Base-by-base conservation (phyloP, 2,888 invertebrate genomes). In the Operophtera brumata region DNA sequence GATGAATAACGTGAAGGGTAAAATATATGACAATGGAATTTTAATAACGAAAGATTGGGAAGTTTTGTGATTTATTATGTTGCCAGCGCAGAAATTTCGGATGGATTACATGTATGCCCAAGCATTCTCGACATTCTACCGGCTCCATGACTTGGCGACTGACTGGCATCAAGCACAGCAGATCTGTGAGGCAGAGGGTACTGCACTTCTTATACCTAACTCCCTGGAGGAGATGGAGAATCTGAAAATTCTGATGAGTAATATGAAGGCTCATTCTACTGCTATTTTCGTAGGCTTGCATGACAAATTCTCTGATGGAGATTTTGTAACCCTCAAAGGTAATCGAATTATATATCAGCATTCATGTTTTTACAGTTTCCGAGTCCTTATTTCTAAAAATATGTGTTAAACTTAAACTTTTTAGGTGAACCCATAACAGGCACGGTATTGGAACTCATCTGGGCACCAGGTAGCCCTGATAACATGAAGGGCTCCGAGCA, bases 21-120 rank as follows among this genome's bases (percentile, higher is more conserved):
- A 62, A 59, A 57, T 59, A 62, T 54, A 56, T 53, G 40, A 37
- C 47, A 52, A 54, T 54, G 54, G 37, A 57, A 54, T 60, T 58
- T 59, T 60, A 51, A 52, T 55, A 46, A 47, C 34, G 34, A 52
- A 53, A 57, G 28, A 48, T 47, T 34, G 37, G 39, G 37, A 42
- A 53, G 30, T 39, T 35, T 54, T 57, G 40, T 55, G 54, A 57
- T 59, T 52, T 54, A 55, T 57, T 57, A 47, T 55, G 42, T 61
- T 61, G 53, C 50, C 60, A 80, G 80, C 73, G 26, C 73, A 77
- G 61, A 75, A 76, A 66, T 82, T 75, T 61, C 74, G 78, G 42
- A 59, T 69, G 66, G 80, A 79, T 57, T 80, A 80, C 56, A 73
- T 80, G 77, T 80, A 73, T 74, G 77, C 78, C 4, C 70, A 75